Percentiles rank a stretch among this genome's conserved stretches.
These are phyloP conservation scores for Channa argus DNA, from an alignment of 2,113 vertebrate genomes.

Conservation along the genomic window DNA sequence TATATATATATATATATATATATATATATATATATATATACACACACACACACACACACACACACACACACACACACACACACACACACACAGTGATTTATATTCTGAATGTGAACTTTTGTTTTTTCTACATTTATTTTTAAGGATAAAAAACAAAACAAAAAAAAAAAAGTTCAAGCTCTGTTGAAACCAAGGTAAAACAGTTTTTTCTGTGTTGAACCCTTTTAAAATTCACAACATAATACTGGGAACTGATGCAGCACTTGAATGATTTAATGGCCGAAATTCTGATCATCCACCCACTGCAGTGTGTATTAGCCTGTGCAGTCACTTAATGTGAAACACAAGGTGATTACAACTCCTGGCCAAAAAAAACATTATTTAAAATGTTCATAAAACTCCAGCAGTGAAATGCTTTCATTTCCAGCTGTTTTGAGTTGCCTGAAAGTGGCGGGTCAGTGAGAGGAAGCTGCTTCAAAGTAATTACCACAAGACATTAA, in stretches of 20 bases:
- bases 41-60: no score
- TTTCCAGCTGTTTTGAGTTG: constrained; percentile 81
- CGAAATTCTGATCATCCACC: constrained; percentile 43
- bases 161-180: background rate
- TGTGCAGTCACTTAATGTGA: constrained; percentile 65
- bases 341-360: constrained; percentile 80
- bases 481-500: constrained; percentile 78
- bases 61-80: no score
- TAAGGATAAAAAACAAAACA: no score
- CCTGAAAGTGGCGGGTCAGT: constrained; percentile 52
- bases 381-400: constrained; percentile 80
- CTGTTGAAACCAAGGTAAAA: constrained; percentile 13
- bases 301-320: constrained; percentile 49
- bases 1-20: no score
- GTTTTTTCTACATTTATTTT: constrained; percentile 1
- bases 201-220: constrained; percentile 6
- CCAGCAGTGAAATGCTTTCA: constrained; percentile 60
- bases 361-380: constrained; percentile 60
- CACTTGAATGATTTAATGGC: constrained; percentile 13
- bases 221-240: constrained; percentile 10
- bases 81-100: no score
- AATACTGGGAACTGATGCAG: constrained; percentile 22
- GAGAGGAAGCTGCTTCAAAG: constrained; percentile 66
- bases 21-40: no score
- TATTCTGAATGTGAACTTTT: background rate